A percentile compares a stretch with the other conserved stretches of the same genome.
phyloP scores from a whole-genome alignment of 2,113 vertebrate species.

The Ursus arctos region DNA sequence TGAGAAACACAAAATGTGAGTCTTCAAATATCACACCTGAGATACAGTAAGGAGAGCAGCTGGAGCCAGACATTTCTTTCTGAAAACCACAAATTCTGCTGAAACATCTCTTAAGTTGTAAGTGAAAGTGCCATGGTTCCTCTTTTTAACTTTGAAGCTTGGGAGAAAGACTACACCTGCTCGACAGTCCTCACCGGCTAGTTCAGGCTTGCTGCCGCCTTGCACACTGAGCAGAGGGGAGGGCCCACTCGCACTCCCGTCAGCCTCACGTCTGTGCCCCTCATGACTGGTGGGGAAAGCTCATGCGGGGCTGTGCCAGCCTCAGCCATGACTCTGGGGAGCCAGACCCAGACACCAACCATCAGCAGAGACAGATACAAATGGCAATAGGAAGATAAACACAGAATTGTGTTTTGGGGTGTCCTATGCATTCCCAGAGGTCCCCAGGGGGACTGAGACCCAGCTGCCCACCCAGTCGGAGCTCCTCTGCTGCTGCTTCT shows the following conservation, averaged over 20 bases:
- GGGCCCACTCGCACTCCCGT: rapidly evolving
- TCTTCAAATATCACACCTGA: rapidly evolving
- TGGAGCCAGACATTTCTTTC: background rate
- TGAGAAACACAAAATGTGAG: background rate
- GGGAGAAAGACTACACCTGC: background rate
- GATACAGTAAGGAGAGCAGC: background rate
- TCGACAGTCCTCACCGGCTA: rapidly evolving
- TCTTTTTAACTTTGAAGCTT: background rate
- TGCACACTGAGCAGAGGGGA: rapidly evolving
- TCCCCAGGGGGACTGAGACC: rapidly evolving
- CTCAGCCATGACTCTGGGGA: background rate
- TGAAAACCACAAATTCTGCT: background rate
- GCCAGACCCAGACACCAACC: background rate
- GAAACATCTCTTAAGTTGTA: background rate
- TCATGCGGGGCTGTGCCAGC: background rate
- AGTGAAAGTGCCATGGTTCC: background rate
- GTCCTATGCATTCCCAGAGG: background rate
- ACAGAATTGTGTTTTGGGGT: background rate
- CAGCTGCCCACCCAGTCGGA: no score
- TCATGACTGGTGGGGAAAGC: rapidly evolving
- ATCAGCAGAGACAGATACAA: no score
- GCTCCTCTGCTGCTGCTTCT: background rate
- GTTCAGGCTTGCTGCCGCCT: rapidly evolving
- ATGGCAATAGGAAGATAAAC: background rate
- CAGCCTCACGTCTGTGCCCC: rapidly evolving